Evolutionary conservation across 2,888 invertebrate species (phyloP).

Genomic region (Thera obeliscata): DNA sequence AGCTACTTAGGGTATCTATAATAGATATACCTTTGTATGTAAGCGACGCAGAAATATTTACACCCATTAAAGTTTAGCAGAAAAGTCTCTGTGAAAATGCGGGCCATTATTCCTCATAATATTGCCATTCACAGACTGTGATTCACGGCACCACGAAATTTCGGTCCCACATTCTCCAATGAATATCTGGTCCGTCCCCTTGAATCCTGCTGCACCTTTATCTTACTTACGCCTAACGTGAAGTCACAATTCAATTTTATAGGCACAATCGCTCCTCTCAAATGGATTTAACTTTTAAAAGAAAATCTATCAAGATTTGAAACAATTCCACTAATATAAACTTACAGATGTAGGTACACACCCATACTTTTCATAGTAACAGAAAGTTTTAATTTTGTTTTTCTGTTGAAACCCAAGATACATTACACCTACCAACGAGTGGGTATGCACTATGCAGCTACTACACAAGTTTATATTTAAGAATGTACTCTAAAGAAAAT

Average conservation of each 20-base stretch:
- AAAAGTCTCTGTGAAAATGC: neutral
- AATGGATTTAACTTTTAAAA: conserved; percentile 47
- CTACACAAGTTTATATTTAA: neutral
- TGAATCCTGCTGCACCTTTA: conserved; percentile 52
- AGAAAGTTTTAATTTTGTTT: neutral
- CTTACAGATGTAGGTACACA: neutral
- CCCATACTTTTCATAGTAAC: neutral
- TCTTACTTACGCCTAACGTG: conserved; percentile 54
- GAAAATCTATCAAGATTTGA: conserved; percentile 45
- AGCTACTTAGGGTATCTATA: no score
- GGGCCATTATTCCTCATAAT: conserved; percentile 1
- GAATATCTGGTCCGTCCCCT: conserved; percentile 36
- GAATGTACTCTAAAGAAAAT: conserved; percentile 13
- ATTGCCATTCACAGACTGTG: conserved; percentile 14
- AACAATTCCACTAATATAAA: conserved; percentile 6
- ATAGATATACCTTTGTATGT: no score
- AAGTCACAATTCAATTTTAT: conserved; percentile 65
- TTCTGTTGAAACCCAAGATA: neutral
- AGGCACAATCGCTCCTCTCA: conserved; percentile 59
- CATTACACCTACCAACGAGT: no score
- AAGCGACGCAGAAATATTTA: no score
- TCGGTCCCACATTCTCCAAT: conserved; percentile 28
- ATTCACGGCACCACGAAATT: conserved; percentile 27
- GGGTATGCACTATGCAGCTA: neutral
- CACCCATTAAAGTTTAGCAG: neutral